A percentile compares a stretch with the other conserved stretches of the same genome.
Conservation (phyloP, 2,113 vertebrate genomes). For the Phalacrocorax carbo region DNA sequence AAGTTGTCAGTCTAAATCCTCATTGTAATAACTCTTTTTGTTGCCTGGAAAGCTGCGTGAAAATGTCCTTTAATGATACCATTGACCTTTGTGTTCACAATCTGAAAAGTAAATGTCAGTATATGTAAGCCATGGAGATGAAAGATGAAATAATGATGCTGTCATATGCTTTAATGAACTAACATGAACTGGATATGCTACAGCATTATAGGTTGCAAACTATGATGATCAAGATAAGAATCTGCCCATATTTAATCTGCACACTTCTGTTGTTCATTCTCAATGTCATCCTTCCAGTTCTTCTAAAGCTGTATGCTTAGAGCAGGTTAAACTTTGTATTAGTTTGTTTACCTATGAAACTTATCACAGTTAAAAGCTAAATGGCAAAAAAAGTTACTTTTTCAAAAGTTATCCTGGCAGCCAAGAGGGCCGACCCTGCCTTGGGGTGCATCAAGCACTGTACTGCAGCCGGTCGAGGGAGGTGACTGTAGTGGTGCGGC, state of each 20-base stretch:
- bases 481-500: no score
- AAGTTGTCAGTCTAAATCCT: background rate
- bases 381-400: background rate
- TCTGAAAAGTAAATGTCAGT: background rate
- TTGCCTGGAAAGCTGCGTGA: background rate
- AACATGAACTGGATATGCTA: background rate
- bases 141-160: slow-evolving; percentile 1
- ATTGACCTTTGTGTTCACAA: background rate
- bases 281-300: background rate
- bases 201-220: background rate
- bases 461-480: no score
- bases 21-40: background rate
- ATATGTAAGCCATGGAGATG: background rate
- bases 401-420: no score
- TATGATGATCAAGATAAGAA: background rate
- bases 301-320: background rate
- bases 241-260: background rate
- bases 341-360: background rate
- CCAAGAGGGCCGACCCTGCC: no score
- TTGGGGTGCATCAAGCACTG: no score
- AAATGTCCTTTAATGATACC: background rate
- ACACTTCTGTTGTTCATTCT: accelerated
- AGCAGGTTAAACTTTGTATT: background rate
- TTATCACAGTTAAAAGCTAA: background rate
- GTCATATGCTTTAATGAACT: background rate